phyloP scores from a whole-genome alignment of 2,113 vertebrate species.

The Larimichthys crocea region DNA sequence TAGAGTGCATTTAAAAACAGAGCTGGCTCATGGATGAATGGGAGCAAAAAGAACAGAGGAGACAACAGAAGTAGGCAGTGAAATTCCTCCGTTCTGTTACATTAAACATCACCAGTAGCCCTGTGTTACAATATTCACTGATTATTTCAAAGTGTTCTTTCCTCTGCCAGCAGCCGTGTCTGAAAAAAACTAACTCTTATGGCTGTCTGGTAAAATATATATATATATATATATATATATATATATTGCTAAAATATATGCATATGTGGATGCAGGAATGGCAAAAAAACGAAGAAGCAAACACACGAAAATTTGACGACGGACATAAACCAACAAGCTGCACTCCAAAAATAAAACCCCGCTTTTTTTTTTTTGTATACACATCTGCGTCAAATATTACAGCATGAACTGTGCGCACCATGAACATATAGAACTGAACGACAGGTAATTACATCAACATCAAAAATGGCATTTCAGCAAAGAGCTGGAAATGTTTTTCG shows the following conservation, averaged over 20 bases:
- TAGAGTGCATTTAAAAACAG: conserved; percentile 13
- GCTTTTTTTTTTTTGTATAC: conserved; percentile 84
- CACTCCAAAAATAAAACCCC: conserved; percentile 85
- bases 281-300: conserved; percentile 64
- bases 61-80: conserved; percentile 68
- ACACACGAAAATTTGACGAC: conserved; percentile 72
- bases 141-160: conserved; percentile 52
- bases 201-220: conserved; percentile 49
- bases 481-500: conserved; percentile 81
- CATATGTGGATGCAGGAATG: conserved; percentile 61
- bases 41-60: conserved; percentile 48
- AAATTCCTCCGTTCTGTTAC: conserved; percentile 60
- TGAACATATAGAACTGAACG: conserved; percentile 64
- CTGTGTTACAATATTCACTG: conserved; percentile 67
- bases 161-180: conserved; percentile 65
- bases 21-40: conserved; percentile 46
- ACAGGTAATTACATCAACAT: conserved; percentile 66
- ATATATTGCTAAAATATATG: conserved; percentile 69
- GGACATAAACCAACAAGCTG: conserved; percentile 85
- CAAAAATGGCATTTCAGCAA: conserved; percentile 74
- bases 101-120: conserved; percentile 72
- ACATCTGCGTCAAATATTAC: conserved; percentile 89
- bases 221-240: conserved; percentile 14
- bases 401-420: conserved; percentile 85
- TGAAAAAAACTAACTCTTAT: conserved; percentile 56